Percentiles rank a stretch among this genome's conserved stretches.
Conservation (phyloP, 2,888 invertebrate genomes). For the Plutella xylostella region DNA sequence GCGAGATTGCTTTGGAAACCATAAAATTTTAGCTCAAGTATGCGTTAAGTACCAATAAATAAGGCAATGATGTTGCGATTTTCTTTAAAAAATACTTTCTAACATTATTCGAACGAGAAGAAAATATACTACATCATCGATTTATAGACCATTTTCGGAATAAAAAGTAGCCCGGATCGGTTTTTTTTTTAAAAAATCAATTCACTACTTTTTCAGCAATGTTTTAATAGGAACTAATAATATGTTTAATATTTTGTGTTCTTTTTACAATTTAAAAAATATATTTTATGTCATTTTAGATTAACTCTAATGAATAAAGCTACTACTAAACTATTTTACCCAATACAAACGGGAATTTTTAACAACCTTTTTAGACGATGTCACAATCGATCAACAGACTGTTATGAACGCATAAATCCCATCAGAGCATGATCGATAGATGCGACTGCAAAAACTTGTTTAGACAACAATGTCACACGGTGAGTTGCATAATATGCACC, state of each 20-base stretch:
- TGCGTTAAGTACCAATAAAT: not conserved
- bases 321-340: no score
- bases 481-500: conserved; percentile 38
- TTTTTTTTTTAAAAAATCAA: no score
- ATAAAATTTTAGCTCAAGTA: conserved; percentile 8
- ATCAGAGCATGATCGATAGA: conserved; percentile 27
- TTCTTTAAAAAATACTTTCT: conserved; percentile 32
- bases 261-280: no score
- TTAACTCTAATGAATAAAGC: no score
- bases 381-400: conserved; percentile 7
- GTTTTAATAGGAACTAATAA: no score
- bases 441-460: conserved; percentile 28
- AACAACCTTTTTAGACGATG: not conserved
- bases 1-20: conserved; percentile 7
- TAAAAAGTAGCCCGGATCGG: no score
- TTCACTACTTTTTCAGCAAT: no score
- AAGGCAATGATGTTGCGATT: conserved; percentile 19
- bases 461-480: conserved; percentile 31
- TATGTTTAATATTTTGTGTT: no score
- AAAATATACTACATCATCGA: conserved; percentile 32
- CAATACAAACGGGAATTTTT: not conserved
- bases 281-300: no score
- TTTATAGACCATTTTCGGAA: no score
- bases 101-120: conserved; percentile 33
- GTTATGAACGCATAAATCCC: conserved; percentile 28